Evolutionary conservation across 2,888 invertebrate species (phyloP), one percentile per base, ranked within the genome.

Genomic region (Herminia tarsipennalis): DNA sequence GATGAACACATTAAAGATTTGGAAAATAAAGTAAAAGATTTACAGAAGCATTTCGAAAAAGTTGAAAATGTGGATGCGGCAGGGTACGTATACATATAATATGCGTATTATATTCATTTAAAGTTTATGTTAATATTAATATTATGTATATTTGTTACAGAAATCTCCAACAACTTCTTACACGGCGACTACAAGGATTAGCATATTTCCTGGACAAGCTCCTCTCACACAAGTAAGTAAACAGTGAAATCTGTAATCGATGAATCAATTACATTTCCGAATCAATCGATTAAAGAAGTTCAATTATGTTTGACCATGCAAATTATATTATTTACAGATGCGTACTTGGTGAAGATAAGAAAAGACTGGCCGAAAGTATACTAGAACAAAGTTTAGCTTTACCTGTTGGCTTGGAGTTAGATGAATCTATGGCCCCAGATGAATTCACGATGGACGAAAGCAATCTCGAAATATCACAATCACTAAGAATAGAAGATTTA

Each of bases 201-300:
- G 93, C 94, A 0, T 89, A 92, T 65, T 95, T 95, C 71, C 79
- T 95, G 58, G 94, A 94, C 57, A 93, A 94, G 46, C 78, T 95
- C 21, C 76, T 95, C 14, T 92, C 92, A 44, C 93, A 94, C 62
- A 94, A 93, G 88, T 92, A 84, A 67, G 92, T 92, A n/a, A n/a
- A n/a, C n/a, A n/a, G n/a, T n/a, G n/a, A n/a, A n/a, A n/a, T n/a
- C n/a, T n/a, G n/a, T n/a, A n/a, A n/a, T n/a, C n/a, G n/a, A n/a
- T n/a, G n/a, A n/a, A n/a, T n/a, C n/a, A n/a, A n/a, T n/a, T n/a
- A n/a, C n/a, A n/a, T n/a, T n/a, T n/a, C n/a, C n/a, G n/a, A n/a
- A n/a, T n/a, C n/a, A n/a, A n/a, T n/a, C n/a, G n/a, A n/a, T n/a
- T n/a, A n/a, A n/a, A n/a, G n/a, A n/a, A n/a, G n/a, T n/a, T n/a